These are phyloP conservation scores for Hirtodrosophila histrioides DNA, from an alignment of 2,888 invertebrate species.

Conservation along the genomic window DNA sequence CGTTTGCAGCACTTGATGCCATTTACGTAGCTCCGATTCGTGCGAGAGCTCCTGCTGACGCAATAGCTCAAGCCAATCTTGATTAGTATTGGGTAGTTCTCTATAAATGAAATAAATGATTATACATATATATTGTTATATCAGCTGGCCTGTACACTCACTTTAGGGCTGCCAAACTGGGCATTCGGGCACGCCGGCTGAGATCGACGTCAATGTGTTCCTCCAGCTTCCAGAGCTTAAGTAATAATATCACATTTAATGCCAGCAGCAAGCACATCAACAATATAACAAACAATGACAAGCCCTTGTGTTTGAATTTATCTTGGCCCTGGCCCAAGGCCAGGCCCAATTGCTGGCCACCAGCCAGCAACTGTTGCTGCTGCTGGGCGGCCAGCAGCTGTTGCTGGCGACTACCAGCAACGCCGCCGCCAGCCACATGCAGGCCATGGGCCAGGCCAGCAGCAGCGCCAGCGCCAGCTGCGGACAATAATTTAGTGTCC, in stretches of 20 bases:
- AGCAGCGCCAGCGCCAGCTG: constrained; percentile 35
- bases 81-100: constrained; percentile 89
- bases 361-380: constrained; percentile 50
- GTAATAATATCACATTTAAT: constrained; percentile 92
- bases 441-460: constrained; percentile 24
- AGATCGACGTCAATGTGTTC: constrained; percentile 84
- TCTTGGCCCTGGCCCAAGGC: constrained; percentile 40
- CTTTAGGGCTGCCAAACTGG: constrained; percentile 82
- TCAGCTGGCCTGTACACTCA: constrained; percentile 44
- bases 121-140: too few relatives aligned
- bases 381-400: constrained; percentile 35
- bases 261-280: constrained; percentile 88
- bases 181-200: constrained; percentile 78
- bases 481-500: constrained; percentile 55
- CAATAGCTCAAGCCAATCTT: constrained; percentile 92
- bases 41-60: constrained; percentile 93
- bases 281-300: constrained; percentile 85
- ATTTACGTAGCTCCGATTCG: constrained; percentile 91
- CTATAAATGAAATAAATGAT: constrained; percentile 81
- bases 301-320: constrained; percentile 79
- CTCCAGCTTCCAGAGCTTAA: constrained; percentile 91
- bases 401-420: constrained; percentile 28
- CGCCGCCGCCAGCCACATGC: constrained; percentile 11
- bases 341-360: constrained; percentile 40
- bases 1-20: constrained; percentile 90